These are phyloP conservation scores for Sinosuthora webbiana DNA, from an alignment of 2,113 vertebrate species.

Conservation along the genomic window DNA sequence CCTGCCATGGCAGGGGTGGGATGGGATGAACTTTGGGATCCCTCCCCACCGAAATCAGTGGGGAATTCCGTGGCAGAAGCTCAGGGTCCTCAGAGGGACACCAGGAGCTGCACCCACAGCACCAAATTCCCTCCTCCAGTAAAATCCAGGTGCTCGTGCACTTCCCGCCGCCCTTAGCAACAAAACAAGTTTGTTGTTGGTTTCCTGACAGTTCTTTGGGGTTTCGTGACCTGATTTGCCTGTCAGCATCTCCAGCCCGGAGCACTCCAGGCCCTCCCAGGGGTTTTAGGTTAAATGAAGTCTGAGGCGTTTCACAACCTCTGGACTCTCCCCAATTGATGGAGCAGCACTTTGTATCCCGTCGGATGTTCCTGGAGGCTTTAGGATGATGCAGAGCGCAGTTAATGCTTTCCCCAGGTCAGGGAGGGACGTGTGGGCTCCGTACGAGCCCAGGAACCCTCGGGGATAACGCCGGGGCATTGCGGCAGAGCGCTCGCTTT, in stretches of 20 bases:
- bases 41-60: no score
- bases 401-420: neutral
- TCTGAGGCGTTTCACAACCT: neutral
- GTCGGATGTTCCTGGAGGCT: neutral
- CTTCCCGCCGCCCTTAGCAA: fast-evolving
- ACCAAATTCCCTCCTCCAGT: fast-evolving
- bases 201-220: neutral
- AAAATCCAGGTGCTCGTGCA: fast-evolving
- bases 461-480: fast-evolving
- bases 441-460: neutral
- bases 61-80: no score
- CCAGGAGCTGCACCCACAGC: neutral
- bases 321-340: neutral
- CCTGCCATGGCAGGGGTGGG: neutral
- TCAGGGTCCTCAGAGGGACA: neutral
- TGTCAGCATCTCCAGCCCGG: neutral
- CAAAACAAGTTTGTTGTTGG: fast-evolving
- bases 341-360: neutral
- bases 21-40: neutral
- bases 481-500: neutral
- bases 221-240: neutral
- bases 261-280: neutral
- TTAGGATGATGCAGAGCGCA: neutral
- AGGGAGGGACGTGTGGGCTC: neutral
- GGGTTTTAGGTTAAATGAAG: neutral